These are phyloP conservation scores for Tachystola acroxantha DNA, from an alignment of 2,888 invertebrate genomes.

Conservation along the genomic window DNA sequence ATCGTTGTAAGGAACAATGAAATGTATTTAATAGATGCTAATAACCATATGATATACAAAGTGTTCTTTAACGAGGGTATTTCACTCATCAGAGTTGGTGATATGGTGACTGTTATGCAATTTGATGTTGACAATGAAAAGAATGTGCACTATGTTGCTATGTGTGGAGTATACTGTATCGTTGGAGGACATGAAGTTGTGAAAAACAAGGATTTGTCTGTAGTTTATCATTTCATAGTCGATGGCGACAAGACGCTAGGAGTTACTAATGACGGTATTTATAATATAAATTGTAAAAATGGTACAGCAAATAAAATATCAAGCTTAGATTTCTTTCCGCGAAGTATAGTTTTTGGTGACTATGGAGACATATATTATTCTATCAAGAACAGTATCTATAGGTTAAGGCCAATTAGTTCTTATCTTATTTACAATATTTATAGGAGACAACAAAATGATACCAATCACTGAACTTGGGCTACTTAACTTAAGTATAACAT, in stretches of 20 bases:
- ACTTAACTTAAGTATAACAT: too few relatives aligned
- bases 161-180: constrained; percentile 61
- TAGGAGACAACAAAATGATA: constrained; percentile 17
- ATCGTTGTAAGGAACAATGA: constrained; percentile 55
- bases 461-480: background rate
- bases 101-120: constrained; percentile 51
- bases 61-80: constrained; percentile 37
- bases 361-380: constrained; percentile 65
- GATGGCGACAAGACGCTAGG: constrained; percentile 38
- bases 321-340: constrained; percentile 42
- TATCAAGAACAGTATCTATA: constrained; percentile 44
- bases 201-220: constrained; percentile 36
- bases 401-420: constrained; percentile 51
- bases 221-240: constrained; percentile 12
- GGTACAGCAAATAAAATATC: constrained; percentile 53
- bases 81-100: constrained; percentile 35
- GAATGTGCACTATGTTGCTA: constrained; percentile 54
- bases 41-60: constrained; percentile 60
- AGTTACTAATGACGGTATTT: constrained; percentile 42
- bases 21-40: constrained; percentile 59
- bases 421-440: constrained; percentile 52
- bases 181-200: constrained; percentile 38
- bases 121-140: constrained; percentile 55
- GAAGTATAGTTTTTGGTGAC: constrained; percentile 58
- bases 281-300: constrained; percentile 51